Evolutionary conservation across 2,888 invertebrate genomes (phyloP).

Genomic region (Nycteola revayana): DNA sequence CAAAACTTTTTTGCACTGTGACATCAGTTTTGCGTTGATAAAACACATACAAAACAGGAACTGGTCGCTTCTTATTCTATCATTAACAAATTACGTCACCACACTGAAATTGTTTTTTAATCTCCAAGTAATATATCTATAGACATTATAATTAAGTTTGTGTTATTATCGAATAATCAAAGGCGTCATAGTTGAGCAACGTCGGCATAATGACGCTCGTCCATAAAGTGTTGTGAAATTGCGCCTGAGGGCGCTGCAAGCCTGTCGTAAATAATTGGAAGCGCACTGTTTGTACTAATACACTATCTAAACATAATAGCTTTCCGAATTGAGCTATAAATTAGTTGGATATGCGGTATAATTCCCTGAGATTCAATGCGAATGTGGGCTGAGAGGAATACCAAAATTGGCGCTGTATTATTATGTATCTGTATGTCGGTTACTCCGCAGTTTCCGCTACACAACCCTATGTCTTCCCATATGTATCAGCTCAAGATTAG

Average conservation of each 20-base stretch:
- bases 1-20: too few species aligned
- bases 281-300: conserved; percentile 68
- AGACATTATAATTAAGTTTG: conserved; percentile 30
- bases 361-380: conserved; percentile 26
- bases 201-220: conserved; percentile 46
- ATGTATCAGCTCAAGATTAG: too few species aligned
- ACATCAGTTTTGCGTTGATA: too few species aligned
- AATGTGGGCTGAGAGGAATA: conserved; percentile 40
- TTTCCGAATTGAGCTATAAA: conserved; percentile 68
- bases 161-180: conserved; percentile 46
- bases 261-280: conserved; percentile 69
- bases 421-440: too few species aligned
- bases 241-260: conserved; percentile 46
- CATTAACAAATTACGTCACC: conserved; percentile 29
- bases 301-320: conserved; percentile 61
- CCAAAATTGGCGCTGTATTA: too few species aligned
- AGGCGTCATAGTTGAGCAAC: conserved; percentile 52
- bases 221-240: conserved; percentile 56
- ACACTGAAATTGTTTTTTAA: conserved; percentile 32
- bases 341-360: conserved; percentile 40
- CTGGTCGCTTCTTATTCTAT: background rate
- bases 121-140: conserved; percentile 30
- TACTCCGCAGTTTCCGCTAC: too few species aligned
- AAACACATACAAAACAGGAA: too few species aligned
- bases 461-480: too few species aligned